A percentile compares a stretch with the other conserved stretches of the same genome.
Conservation (phyloP, 2,888 invertebrate genomes). For the Drosophila macrospina region DNA sequence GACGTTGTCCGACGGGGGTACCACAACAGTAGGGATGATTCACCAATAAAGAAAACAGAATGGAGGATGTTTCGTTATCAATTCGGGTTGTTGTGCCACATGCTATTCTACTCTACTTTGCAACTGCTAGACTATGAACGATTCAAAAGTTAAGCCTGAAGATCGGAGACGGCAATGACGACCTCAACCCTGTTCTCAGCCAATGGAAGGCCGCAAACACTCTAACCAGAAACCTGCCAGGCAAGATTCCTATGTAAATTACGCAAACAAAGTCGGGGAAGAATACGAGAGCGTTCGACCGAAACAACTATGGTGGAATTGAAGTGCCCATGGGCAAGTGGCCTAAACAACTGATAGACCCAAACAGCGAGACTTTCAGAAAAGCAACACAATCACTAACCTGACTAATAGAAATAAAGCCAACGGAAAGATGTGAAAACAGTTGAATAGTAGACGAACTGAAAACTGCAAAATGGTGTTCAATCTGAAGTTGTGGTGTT, state of each 20-base stretch:
- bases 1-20: not conserved
- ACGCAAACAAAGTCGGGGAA: slow-evolving; percentile 19
- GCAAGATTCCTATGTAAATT: slow-evolving; percentile 13
- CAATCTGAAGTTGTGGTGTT: not conserved
- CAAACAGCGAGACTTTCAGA: slow-evolving; percentile 2
- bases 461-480: not conserved
- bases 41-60: slow-evolving; percentile 2
- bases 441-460: not conserved
- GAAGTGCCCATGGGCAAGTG: slow-evolving; percentile 15
- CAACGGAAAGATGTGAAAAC: not conserved
- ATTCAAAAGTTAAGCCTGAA: not conserved
- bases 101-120: not conserved
- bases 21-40: slow-evolving; percentile 9
- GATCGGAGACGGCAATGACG: not conserved
- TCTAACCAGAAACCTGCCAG: slow-evolving; percentile 10
- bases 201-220: slow-evolving; percentile 11
- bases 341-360: slow-evolving; percentile 12
- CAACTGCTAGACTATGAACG: not conserved
- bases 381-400: not conserved
- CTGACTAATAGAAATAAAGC: not conserved
- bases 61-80: slow-evolving; percentile 16
- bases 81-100: slow-evolving; percentile 1
- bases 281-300: slow-evolving; percentile 19
- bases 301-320: slow-evolving; percentile 22
- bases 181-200: slow-evolving; percentile 11